A percentile compares a stretch with the other conserved stretches of the same genome.
Conservation (phyloP, 2,113 vertebrate genomes). For the Psephotus haematonotus region DNA sequence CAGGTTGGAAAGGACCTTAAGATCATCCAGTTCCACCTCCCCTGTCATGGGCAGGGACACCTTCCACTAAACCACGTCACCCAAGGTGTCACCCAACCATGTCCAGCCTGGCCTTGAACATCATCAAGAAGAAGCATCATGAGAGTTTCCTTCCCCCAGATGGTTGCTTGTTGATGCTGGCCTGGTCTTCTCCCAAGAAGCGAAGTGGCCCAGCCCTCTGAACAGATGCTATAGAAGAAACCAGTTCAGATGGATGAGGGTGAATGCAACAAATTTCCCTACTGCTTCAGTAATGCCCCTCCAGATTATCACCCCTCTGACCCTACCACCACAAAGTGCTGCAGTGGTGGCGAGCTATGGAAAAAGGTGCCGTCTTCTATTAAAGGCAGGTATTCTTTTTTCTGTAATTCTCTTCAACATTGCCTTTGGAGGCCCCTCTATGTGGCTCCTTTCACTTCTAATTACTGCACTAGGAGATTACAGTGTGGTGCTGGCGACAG, state of each 20-base stretch:
- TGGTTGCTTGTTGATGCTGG: not conserved
- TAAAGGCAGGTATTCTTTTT: conserved; percentile 64
- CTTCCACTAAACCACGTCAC: too few species aligned
- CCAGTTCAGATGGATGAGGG: not conserved
- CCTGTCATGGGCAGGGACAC: too few species aligned
- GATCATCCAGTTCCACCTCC: too few species aligned
- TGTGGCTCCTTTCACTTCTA: conserved; percentile 71
- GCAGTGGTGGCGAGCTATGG: conserved; percentile 5
- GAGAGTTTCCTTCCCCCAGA: not conserved
- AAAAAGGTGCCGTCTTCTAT: conserved; percentile 47
- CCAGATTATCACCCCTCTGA: conserved; percentile 14
- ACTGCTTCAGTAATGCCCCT: conserved; percentile 7
- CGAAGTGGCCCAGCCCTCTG: not conserved
- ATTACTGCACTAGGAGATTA: conserved; percentile 70
- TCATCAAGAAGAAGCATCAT: not conserved
- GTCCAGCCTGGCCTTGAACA: too few species aligned
- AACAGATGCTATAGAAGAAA: not conserved
- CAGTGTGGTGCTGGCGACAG: conserved; percentile 62
- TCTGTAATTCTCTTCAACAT: conserved; percentile 59
- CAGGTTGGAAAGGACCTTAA: too few species aligned
- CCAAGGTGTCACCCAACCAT: too few species aligned
- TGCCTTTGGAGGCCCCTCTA: conserved; percentile 62
- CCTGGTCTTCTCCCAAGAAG: not conserved
- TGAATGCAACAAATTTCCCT: conserved; percentile 4
- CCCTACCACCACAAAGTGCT: not conserved